Conservation (phyloP, 2,113 vertebrate genomes). For the Toxotes chatareus region DNA sequence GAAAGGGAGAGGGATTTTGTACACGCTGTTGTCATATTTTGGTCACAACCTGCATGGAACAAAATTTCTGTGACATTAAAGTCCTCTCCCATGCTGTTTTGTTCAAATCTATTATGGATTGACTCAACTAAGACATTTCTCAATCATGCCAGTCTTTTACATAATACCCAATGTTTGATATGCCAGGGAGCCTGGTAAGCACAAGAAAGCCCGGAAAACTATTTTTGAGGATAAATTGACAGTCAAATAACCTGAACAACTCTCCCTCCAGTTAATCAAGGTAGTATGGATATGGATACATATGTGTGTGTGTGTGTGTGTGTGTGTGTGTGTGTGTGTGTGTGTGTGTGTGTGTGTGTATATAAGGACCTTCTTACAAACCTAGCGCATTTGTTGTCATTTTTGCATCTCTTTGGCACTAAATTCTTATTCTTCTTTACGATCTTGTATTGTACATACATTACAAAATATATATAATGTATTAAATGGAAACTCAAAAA, state of each 20-base stretch:
- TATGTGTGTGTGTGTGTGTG: too few species aligned
- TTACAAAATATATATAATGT: not conserved
- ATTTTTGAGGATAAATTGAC: not conserved
- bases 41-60: not conserved
- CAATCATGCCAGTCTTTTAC: not conserved
- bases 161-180: not conserved
- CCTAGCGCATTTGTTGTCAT: not conserved
- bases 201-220: not conserved
- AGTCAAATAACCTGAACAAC: not conserved
- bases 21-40: constrained; percentile 4
- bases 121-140: constrained; percentile 12
- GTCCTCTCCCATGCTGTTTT: not conserved
- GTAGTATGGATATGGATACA: too few species aligned
- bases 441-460: not conserved
- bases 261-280: not conserved
- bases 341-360: too few species aligned
- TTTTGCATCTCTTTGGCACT: not conserved
- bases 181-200: not conserved
- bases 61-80: not conserved
- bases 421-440: not conserved
- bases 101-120: constrained; percentile 22
- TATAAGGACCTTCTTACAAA: not conserved
- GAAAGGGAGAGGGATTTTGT: not conserved
- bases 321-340: too few species aligned
- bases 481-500: not conserved